Base-by-base conservation (phyloP, 2,113 vertebrate species). In the sheep (Ovis aries) region DNA sequence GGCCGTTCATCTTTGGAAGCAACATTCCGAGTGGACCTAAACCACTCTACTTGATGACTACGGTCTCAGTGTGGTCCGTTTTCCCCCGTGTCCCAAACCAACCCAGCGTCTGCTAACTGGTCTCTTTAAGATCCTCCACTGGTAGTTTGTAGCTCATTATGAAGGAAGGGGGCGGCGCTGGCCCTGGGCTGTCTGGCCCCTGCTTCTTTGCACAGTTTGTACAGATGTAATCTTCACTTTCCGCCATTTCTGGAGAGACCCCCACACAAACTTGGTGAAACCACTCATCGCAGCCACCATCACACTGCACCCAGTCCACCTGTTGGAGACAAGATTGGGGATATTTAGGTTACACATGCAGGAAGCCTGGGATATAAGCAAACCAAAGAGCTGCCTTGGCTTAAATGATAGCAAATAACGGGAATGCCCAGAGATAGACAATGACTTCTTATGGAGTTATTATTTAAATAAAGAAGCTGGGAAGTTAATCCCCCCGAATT, bases 271-370 rank as follows among this genome's bases (percentile, higher is more conserved):
- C 99, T 98, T 99, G 99, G 98, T 99, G 99, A 99, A 99, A 99
- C 99, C 99, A 99, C 98, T 99, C 99, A 55, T 99, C 99, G 6
- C 99, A 99, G 98, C 99, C 99, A 55, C 99, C 99, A 6, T 99
- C 99, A 82, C 99, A 99, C 97, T 99, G 99, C 89, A 99, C 99
- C 99, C 99, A 99, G 99, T 99, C 99, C 97, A 99, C 99, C 99
- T 99, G 99, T 88, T 98, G 98, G 87, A 99, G 82, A 99, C 88
- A 97, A 98, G 94, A 99, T 15, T 40, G 77, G 90, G 77, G 74
- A 97, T 91, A 83, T 95, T 97, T 90, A 96, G 91, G 92, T 95
- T 95, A 98, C 52, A 88, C 64, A 90, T 89, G 93, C 53, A 92
- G 45, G 43, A 90, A 90, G 64, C 33, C 91, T 86, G 94, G 43